Base-by-base conservation (phyloP, 2,888 invertebrate species). In the Leucophenga maculata region DNA sequence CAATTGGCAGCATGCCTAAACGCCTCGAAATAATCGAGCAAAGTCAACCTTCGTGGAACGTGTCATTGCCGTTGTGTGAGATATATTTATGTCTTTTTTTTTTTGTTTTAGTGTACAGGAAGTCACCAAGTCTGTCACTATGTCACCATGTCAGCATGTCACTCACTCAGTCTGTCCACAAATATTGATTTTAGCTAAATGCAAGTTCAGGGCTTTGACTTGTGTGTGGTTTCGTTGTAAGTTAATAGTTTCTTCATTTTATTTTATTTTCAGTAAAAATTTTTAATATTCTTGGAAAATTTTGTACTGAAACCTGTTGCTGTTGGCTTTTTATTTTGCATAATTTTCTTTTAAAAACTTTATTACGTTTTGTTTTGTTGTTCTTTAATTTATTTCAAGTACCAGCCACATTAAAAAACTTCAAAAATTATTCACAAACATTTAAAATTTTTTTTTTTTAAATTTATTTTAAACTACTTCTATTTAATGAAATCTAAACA, bases 1-100 rank as follows among this genome's bases (percentile, higher is more conserved):
- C 14, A 22, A 46, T 64, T 64, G 62, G 62, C 62, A 64, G 46
- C 46, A 48, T 64, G 62, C 62, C 62, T 22, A 39, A 39, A 39
- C 39, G 39, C 8, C 8, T 39, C 39, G 26, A 26, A 26, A 26
- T 26, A 26, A 26, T 26, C 26, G 26, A 26, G n/a, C 22, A 65
- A 22, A 50, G 31, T 46, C 50, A 48, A 54, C 65, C 50, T 52
- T 65, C 26, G 26, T 18, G 39, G 46, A 39, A 39, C 31, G 6
- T 64, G 64, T 20, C 50, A 22, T 64, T 59, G 22, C n/a, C 20
- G n/a, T 48, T 64, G 46, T 64, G 26, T 39, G 20, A 39, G 39
- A 59, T 18, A 39, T 60, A 26, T 26, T n/a, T 65, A n/a, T 65
- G 65, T 32, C n/a, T n/a, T 65, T 32, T 65, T 18, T n/a, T 32